phyloP scores from a whole-genome alignment of 2,113 vertebrate species.

The Callithrix jacchus region DNA sequence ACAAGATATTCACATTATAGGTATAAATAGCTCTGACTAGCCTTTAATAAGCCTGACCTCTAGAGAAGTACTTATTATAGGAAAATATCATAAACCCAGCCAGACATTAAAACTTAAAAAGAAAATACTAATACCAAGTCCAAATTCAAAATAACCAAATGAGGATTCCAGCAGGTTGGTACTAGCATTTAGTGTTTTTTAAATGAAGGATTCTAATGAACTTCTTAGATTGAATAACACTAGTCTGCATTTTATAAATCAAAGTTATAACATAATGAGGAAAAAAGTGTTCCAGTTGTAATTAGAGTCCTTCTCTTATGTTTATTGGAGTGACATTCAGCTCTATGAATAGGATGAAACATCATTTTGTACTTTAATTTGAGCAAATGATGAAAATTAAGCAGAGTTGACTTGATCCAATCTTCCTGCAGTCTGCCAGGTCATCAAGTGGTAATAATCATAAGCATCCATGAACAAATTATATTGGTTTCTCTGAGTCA shows the following conservation, averaged over 20 bases:
- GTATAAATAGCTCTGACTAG: background rate
- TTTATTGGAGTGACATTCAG: background rate
- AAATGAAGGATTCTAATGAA: background rate
- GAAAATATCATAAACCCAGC: background rate
- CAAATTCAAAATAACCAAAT: background rate
- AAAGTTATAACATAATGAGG: background rate
- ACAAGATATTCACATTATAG: background rate
- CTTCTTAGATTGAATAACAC: background rate
- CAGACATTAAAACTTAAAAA: background rate
- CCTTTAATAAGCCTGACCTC: background rate
- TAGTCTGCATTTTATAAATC: background rate
- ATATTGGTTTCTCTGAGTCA: slow-evolving; percentile 10
- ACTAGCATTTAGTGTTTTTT: background rate
- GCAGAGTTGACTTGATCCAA: background rate
- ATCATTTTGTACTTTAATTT: background rate
- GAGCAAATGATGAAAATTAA: background rate
- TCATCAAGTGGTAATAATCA: too few species aligned
- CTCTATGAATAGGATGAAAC: background rate
- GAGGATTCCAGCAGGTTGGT: background rate
- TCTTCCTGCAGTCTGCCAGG: background rate
- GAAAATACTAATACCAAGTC: background rate
- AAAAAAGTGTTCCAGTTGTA: background rate
- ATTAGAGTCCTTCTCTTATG: background rate
- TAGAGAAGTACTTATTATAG: background rate
- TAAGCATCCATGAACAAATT: background rate